phyloP scores from a whole-genome alignment of 2,797 vertebrate species.

The Tenualosa thibaudeaui region DNA sequence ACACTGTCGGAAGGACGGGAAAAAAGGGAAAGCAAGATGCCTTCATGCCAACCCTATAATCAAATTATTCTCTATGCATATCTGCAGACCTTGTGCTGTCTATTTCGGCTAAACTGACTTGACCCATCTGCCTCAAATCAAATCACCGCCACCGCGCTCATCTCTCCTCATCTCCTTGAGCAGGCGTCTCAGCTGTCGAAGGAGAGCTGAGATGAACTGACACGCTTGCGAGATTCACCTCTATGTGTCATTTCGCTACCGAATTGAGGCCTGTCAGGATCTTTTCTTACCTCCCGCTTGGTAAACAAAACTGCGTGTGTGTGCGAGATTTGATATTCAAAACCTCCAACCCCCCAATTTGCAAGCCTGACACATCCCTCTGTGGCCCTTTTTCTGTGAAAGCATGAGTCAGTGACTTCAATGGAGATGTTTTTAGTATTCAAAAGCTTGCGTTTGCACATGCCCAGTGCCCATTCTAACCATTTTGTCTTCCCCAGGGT shows the following conservation, averaged over 20 bases:
- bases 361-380: not conserved
- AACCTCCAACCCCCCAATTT: not conserved
- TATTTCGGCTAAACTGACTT: slow-evolving; percentile 37
- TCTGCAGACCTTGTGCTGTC: slow-evolving; percentile 41
- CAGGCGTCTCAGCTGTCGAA: slow-evolving; percentile 1
- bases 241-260: slow-evolving; percentile 30
- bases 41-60: slow-evolving; percentile 45
- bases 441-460: too few species aligned
- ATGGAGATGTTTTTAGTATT: not conserved
- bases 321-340: not conserved
- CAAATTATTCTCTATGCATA: slow-evolving; percentile 29
- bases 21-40: slow-evolving; percentile 26
- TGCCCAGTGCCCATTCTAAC: not conserved
- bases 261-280: slow-evolving; percentile 1
- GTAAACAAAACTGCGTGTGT: slow-evolving; percentile 13
- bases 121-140: slow-evolving; percentile 31
- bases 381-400: not conserved
- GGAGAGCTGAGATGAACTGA: slow-evolving; percentile 32
- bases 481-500: slow-evolving; percentile 71
- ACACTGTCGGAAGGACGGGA: not conserved
- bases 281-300: not conserved
- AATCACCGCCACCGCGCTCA: slow-evolving; percentile 26
- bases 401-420: not conserved
- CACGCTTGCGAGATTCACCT: slow-evolving; percentile 28
- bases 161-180: slow-evolving; percentile 12